Base-by-base conservation (phyloP, 2,797 vertebrate species). In the Onychomys torridus region DNA sequence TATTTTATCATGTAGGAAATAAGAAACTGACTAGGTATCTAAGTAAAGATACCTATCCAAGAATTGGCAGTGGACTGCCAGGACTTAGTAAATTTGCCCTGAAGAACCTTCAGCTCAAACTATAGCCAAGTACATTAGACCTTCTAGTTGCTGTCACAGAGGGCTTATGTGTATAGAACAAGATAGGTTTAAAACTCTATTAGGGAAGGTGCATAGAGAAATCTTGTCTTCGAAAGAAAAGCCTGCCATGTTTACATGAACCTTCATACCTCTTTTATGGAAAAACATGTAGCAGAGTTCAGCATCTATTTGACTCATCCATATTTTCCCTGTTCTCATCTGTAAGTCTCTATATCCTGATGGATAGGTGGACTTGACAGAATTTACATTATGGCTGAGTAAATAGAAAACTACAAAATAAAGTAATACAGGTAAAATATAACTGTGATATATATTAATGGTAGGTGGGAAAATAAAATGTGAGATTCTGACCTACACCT, bases 1-100 rank as follows among this genome's bases (percentile, higher is more conserved):
- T 90, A 73, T 49, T 95, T 94, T 89, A 17, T 40, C 87, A 88
- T 83, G 94, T 93, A 67, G 4, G 43, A 92, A 86, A 83, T 76
- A 91, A 93, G 43, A 91, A n/a, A 77, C 59, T 83, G 49, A 8
- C 17, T 84, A 29, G 17, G 77, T 95, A n/a, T 81, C 23, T 91
- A 83, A 67, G 27, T 86, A 94, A 61, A 95, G 14, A 37, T 10
- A 40, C 3, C 65, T 85, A 37, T 57, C 65, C 87, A 9, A 9
- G 27, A 59, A 91, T 71, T 23, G 52, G n/a, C 65, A n/a, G 29
- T 43, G 5, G 9, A 61, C 43, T 84, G 12, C 37, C 69, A 83
- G 82, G 6, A 2, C 21, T 6, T 59, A 23, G 34, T 7, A 83
- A 27, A 82, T 14, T 85, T 76, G 40, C 13, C 75, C 17, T 55